A percentile compares a stretch with the other conserved stretches of the same genome.
Evolutionary conservation across 2,797 vertebrate species (phyloP).

Genomic region (Mormyrus hasselquistii): DNA sequence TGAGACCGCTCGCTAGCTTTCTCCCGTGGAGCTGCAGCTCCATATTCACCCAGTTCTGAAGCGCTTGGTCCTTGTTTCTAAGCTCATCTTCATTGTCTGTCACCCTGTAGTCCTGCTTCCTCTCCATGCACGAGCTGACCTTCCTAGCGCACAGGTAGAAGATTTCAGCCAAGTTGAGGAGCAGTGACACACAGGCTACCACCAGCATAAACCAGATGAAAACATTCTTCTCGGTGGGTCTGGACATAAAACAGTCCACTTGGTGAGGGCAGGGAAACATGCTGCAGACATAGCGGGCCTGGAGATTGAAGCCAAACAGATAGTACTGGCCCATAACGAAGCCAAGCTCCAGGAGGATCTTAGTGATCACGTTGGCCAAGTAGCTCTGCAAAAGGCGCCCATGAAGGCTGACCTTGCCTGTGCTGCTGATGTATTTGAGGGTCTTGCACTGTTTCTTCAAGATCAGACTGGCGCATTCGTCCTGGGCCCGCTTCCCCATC

Average conservation of each 20-base stretch:
- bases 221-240: conserved; percentile 88
- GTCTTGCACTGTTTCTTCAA: conserved; percentile 71
- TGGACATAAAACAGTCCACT: conserved; percentile 90
- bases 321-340: conserved; percentile 87
- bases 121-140: conserved; percentile 62
- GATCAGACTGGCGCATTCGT: conserved; percentile 55
- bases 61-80: conserved; percentile 37
- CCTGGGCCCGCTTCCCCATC: conserved; percentile 61
- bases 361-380: conserved; percentile 74
- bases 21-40: conserved; percentile 53
- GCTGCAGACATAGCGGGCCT: conserved; percentile 66
- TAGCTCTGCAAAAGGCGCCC: conserved; percentile 83
- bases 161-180: conserved; percentile 74
- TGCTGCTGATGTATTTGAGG: conserved; percentile 65
- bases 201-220: conserved; percentile 97
- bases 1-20: conserved; percentile 37
- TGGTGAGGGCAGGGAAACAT: conserved; percentile 77
- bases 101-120: conserved; percentile 60
- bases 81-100: conserved; percentile 53
- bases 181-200: conserved; percentile 74
- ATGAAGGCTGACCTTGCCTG: conserved; percentile 73
- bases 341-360: conserved; percentile 74
- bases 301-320: conserved; percentile 82
- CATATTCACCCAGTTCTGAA: conserved; percentile 58
- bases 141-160: conserved; percentile 66